phyloP scores from a whole-genome alignment of 35 echinoderm and acorn worm species.

The Acanthaster planci region DNA sequence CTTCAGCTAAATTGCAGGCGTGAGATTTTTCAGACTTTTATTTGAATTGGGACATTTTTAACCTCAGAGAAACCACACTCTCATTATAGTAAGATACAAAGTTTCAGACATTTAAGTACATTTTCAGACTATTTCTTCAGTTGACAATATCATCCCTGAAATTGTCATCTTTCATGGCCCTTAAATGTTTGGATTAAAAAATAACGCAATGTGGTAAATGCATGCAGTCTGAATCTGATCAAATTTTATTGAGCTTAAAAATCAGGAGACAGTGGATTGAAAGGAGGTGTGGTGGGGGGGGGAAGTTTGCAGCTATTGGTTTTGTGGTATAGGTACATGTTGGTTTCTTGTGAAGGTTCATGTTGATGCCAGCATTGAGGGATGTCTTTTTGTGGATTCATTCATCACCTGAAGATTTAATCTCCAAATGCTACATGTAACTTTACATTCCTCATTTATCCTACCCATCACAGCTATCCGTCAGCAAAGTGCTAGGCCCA shows the following conservation, averaged over 20 bases:
- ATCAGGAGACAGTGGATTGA: neutral
- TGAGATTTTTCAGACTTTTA: too few species aligned
- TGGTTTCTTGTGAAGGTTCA: neutral
- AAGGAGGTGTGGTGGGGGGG: neutral
- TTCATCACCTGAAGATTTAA: neutral
- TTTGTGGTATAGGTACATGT: neutral
- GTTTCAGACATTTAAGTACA: too few species aligned
- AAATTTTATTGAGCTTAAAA: neutral
- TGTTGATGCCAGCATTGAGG: neutral
- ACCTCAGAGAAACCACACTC: too few species aligned
- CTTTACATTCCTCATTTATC: neutral
- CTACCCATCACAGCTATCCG: neutral
- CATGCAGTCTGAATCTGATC: neutral
- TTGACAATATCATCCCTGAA: too few species aligned
- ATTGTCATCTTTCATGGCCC: too few species aligned
- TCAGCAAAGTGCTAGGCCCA: neutral
- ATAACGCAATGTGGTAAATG: neutral
- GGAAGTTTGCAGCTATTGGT: neutral
- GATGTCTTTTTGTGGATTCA: neutral
- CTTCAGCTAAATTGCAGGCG: too few species aligned
- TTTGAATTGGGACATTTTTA: too few species aligned
- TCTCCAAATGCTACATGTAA: neutral
- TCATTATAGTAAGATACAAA: too few species aligned
- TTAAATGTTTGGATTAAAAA: neutral
- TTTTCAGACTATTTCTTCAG: too few species aligned